A percentile compares a stretch with the other conserved stretches of the same genome.
These are phyloP conservation scores for Triplophysa siluroides DNA, from an alignment of 2,113 vertebrate genomes.

Conservation along the genomic window DNA sequence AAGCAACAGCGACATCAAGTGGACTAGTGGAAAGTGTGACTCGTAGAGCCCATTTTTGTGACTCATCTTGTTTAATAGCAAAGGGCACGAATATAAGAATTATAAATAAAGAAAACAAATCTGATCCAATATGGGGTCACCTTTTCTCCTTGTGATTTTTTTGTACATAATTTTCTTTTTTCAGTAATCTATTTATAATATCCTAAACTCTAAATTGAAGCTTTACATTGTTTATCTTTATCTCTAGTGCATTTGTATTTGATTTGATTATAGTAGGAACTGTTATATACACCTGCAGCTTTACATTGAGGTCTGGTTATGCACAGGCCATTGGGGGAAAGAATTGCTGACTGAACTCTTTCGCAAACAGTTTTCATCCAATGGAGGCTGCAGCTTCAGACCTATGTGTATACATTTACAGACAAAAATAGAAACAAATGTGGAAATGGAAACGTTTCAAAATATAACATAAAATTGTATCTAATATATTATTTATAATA, in stretches of 20 bases:
- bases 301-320: background rate
- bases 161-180: background rate
- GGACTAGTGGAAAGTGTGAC: slow-evolving; percentile 2
- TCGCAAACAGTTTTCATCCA: background rate
- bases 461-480: too few species aligned
- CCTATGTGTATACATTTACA: background rate
- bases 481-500: too few species aligned
- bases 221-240: background rate
- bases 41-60: background rate
- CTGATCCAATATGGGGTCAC: background rate
- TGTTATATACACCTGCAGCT: background rate
- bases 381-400: background rate
- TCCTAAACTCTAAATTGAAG: too few species aligned
- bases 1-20: slow-evolving; percentile 48
- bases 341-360: background rate
- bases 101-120: background rate
- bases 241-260: background rate
- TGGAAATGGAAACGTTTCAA: too few species aligned
- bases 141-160: background rate
- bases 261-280: background rate
- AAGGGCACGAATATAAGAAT: background rate
- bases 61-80: background rate
- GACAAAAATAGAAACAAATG: background rate
- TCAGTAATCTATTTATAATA: background rate
- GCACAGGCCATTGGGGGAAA: background rate